These are phyloP conservation scores for Dinothrombium tinctorium DNA, from an alignment of 1,140 invertebrate species.

Conservation along the genomic window DNA sequence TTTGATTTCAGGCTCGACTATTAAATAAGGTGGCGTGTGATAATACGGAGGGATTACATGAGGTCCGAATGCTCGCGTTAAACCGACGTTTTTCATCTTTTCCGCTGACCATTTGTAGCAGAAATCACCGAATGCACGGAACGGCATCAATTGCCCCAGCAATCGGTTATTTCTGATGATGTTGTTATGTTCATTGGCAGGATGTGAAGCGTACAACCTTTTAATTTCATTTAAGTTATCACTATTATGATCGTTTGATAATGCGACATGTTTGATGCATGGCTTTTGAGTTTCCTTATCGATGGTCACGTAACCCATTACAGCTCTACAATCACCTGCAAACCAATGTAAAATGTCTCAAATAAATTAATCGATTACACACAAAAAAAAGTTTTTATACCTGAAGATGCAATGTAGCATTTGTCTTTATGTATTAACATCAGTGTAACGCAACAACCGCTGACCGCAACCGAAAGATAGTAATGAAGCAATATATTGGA, in stretches of 20 bases:
- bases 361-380: conserved; percentile 40
- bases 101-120: conserved; percentile 74
- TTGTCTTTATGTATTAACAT: conserved; percentile 54
- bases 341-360: neutral
- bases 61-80: conserved; percentile 19
- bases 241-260: conserved; percentile 66
- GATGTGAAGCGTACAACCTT: conserved; percentile 45
- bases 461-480: conserved; percentile 42
- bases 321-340: conserved; percentile 61
- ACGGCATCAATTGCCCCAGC: conserved; percentile 71
- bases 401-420: conserved; percentile 15
- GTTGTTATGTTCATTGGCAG: conserved; percentile 49
- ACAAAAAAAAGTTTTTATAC: conserved; percentile 46
- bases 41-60: conserved; percentile 46
- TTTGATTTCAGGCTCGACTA: conserved; percentile 56
- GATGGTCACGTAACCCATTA: conserved; percentile 48
- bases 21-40: conserved; percentile 84
- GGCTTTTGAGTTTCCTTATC: too few species aligned
- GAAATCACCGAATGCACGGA: conserved; percentile 90
- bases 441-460: conserved; percentile 61
- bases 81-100: conserved; percentile 39
- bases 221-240: conserved; percentile 56
- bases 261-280: conserved; percentile 41
- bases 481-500: conserved; percentile 14
- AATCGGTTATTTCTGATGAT: conserved; percentile 70